A percentile compares a stretch with the other conserved stretches of the same genome.
phyloP scores from a whole-genome alignment of 2,888 invertebrate species.

The Allygus modestus region DNA sequence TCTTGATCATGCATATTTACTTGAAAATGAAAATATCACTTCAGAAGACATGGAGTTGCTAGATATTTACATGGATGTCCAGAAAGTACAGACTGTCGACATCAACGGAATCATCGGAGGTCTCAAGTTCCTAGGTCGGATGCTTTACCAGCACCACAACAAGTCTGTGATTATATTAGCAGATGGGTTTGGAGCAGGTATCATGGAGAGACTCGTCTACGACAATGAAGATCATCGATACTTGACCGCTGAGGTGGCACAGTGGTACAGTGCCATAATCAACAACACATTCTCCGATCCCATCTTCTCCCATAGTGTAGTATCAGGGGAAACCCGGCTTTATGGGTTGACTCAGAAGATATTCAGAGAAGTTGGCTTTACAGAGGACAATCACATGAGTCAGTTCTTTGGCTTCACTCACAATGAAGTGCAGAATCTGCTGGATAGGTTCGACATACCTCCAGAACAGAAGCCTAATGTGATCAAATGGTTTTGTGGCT shows the following conservation, averaged over 20 bases:
- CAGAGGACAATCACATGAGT: neutral
- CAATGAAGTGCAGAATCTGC: neutral
- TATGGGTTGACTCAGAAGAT: neutral
- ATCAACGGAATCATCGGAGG: neutral
- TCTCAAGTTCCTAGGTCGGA: conserved; percentile 1
- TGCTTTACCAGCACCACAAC: conserved; percentile 27
- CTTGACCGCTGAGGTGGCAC: neutral
- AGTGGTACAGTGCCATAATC: neutral
- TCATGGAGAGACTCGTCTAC: conserved; percentile 33
- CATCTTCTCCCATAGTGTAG: neutral
- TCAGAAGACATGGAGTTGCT: conserved; percentile 6
- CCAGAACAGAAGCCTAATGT: conserved; percentile 3
- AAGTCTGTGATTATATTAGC: conserved; percentile 14
- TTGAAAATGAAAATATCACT: neutral
- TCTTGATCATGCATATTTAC: conserved; percentile 25
- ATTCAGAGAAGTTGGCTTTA: conserved; percentile 3
- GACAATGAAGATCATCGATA: conserved; percentile 11
- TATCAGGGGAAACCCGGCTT: conserved; percentile 21
- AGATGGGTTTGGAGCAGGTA: conserved; percentile 18
- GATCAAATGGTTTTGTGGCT: conserved; percentile 24
- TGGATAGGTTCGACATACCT: conserved; percentile 5
- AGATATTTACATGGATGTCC: neutral
- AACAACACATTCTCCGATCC: neutral
- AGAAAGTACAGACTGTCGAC: neutral
- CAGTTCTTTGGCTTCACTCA: conserved; percentile 31